Evolutionary conservation across 1,140 invertebrate species (phyloP).

Genomic region (Brachionus manjavacas): DNA sequence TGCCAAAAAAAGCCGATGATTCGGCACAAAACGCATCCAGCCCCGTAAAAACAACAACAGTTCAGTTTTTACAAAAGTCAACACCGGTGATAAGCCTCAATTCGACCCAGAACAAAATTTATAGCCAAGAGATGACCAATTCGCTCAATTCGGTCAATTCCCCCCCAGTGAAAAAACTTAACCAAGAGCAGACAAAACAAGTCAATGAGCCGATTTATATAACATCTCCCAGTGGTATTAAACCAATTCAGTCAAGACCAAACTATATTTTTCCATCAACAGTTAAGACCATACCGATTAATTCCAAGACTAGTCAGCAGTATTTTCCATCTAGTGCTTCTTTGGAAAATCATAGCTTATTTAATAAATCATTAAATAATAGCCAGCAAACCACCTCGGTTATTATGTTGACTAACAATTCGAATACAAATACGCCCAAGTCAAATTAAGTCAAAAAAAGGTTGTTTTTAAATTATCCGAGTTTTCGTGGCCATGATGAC

Average conservation of each 20-base stretch:
- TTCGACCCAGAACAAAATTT: background rate
- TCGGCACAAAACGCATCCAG: background rate
- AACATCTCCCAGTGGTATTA: background rate
- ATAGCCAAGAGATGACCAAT: background rate
- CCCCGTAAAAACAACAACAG: background rate
- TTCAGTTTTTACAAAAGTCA: slow-evolving; percentile 22
- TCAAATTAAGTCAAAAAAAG: background rate
- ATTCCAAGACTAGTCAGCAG: background rate
- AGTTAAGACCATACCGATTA: background rate
- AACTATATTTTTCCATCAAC: slow-evolving; percentile 14
- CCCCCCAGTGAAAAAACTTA: background rate
- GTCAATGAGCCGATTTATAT: background rate
- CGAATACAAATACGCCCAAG: background rate
- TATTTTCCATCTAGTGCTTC: background rate
- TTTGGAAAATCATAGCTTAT: background rate
- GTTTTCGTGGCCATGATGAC: background rate
- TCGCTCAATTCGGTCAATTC: background rate
- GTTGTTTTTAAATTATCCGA: background rate
- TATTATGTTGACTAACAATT: slow-evolving; percentile 1
- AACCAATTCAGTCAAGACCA: background rate
- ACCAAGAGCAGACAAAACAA: background rate
- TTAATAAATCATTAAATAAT: slow-evolving; percentile 12
- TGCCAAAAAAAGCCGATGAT: background rate
- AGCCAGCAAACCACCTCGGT: background rate
- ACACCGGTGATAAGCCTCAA: background rate